Conservation (phyloP, 2,797 vertebrate species). For the Coendou prehensilis region DNA sequence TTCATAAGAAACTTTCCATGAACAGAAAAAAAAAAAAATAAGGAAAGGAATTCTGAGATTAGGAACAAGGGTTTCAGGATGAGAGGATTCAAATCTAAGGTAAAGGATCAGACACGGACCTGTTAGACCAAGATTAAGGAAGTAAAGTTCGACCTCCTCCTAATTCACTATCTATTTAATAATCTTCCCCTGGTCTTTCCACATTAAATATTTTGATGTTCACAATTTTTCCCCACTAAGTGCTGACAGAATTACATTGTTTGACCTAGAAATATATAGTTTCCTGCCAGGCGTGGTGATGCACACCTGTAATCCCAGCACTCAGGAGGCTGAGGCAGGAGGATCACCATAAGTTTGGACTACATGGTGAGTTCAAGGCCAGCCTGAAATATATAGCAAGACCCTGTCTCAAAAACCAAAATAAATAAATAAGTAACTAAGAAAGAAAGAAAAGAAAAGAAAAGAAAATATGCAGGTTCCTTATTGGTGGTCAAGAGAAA, state of each 20-base stretch:
- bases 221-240: background rate
- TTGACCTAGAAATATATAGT: background rate
- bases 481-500: slow-evolving; percentile 29
- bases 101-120: background rate
- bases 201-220: slow-evolving; percentile 9
- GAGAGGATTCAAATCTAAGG: background rate
- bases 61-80: background rate
- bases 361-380: background rate
- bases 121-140: background rate
- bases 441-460: background rate
- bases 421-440: too few species aligned
- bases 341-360: background rate
- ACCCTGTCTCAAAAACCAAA: background rate
- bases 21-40: background rate
- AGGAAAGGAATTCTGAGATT: background rate
- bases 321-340: background rate
- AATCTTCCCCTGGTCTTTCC: background rate
- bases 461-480: background rate
- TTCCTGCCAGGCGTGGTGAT: background rate
- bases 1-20: background rate
- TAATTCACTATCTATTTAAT: background rate
- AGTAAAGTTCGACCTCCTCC: background rate
- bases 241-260: background rate
- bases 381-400: background rate
- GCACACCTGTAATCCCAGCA: background rate